Percentiles rank a stretch among this genome's conserved stretches.
Evolutionary conservation across 1,140 invertebrate species (phyloP).

Genomic region (Leptoteleia sp.): DNA sequence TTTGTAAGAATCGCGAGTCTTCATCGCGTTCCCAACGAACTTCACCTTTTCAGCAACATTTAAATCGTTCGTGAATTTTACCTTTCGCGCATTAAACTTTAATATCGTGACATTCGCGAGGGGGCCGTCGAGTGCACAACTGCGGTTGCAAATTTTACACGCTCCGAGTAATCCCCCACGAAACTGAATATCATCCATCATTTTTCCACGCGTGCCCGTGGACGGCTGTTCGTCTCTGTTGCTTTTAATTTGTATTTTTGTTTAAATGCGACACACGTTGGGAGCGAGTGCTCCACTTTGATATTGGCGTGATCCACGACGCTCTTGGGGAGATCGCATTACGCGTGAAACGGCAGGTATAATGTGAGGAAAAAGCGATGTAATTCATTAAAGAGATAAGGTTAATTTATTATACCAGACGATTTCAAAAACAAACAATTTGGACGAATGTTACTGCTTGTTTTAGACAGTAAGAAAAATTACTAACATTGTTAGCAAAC

Average conservation of each 20-base stretch:
- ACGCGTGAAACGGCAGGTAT: conserved; percentile 37
- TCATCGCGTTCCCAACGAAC: conserved; percentile 30
- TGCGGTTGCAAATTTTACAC: conserved; percentile 29
- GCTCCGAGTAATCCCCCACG: neutral
- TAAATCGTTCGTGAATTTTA: conserved; percentile 43
- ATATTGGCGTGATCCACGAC: conserved; percentile 67
- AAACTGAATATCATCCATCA: neutral
- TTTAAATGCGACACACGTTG: conserved; percentile 31
- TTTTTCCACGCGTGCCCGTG: conserved; percentile 2
- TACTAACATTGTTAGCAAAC: too few relatives aligned
- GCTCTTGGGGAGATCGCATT: conserved; percentile 62
- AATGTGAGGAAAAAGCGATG: conserved; percentile 45
- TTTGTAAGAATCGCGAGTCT: conserved; percentile 28
- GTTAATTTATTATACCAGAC: conserved; percentile 37
- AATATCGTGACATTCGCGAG: conserved; percentile 46
- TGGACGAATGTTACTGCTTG: too few relatives aligned
- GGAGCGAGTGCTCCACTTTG: conserved; percentile 58
- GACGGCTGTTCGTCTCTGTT: conserved; percentile 14
- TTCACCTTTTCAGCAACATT: conserved; percentile 56
- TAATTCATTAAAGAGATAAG: conserved; percentile 63
- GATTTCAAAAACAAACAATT: too few relatives aligned
- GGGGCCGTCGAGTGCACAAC: conserved; percentile 3
- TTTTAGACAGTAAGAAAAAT: too few relatives aligned
- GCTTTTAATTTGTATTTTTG: conserved; percentile 20
- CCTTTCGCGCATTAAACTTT: conserved; percentile 43